Evolutionary conservation across 2,888 invertebrate genomes (phyloP).

Genomic region (Plebejus melissa): DNA sequence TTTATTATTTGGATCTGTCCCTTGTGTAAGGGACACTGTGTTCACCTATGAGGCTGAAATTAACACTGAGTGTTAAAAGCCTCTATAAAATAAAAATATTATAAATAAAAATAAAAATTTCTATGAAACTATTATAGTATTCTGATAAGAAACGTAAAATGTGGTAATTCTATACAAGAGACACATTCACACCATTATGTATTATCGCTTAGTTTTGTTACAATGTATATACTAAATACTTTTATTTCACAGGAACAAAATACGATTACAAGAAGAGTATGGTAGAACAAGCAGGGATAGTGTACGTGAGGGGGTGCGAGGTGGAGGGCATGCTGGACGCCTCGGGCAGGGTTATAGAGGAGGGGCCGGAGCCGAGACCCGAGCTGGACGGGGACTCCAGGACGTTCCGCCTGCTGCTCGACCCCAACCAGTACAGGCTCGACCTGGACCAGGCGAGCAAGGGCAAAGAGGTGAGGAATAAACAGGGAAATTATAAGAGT

Average conservation of each 20-base stretch:
- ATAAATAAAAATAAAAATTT: no score
- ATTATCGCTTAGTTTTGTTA: no score
- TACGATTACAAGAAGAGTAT: constrained; percentile 91
- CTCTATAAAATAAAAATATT: no score
- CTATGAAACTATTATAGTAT: no score
- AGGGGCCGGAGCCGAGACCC: constrained; percentile 94
- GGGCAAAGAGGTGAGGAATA: constrained; percentile 83
- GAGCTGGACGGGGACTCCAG: constrained; percentile 92
- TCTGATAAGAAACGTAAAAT: no score
- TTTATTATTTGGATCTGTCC: no score
- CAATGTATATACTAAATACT: not conserved
- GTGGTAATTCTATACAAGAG: no score
- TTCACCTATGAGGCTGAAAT: no score
- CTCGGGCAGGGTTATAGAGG: constrained; percentile 97
- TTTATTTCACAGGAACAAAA: constrained; percentile 79
- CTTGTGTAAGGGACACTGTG: no score
- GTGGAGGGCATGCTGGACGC: constrained; percentile 98
- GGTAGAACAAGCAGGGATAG: constrained; percentile 94
- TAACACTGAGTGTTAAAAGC: no score
- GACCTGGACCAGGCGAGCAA: constrained; percentile 92
- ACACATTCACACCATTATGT: no score
- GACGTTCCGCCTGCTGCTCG: constrained; percentile 95
- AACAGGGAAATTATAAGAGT: not conserved
- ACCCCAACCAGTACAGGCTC: constrained; percentile 96
- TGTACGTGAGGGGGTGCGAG: constrained; percentile 97